phyloP scores from a whole-genome alignment of 2,888 invertebrate genomes.

The Sesia apiformis region DNA sequence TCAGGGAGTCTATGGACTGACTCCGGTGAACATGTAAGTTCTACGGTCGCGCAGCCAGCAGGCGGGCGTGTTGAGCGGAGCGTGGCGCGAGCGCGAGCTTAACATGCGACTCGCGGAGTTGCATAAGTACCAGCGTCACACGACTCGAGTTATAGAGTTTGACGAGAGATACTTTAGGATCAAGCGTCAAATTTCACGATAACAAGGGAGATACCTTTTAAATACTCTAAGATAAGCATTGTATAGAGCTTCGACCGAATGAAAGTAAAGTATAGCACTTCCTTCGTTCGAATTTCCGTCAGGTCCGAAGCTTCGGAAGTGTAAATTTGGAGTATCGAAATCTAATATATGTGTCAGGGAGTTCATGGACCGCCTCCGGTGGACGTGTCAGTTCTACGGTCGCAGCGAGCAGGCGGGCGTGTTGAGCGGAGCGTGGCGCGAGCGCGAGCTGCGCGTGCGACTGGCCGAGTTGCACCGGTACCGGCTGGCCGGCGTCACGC shows the following conservation, averaged over 20 bases:
- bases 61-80: slow-evolving; percentile 82
- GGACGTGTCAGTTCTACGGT: slow-evolving; percentile 92
- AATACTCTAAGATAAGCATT: too few relatives aligned
- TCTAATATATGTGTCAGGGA: slow-evolving; percentile 63
- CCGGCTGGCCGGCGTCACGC: slow-evolving; percentile 88
- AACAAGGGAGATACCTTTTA: too few relatives aligned
- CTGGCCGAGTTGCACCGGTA: slow-evolving; percentile 87
- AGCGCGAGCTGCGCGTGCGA: slow-evolving; percentile 87
- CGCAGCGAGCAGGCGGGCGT: slow-evolving; percentile 88
- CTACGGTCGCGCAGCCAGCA: slow-evolving; percentile 87
- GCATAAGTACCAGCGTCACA: slow-evolving; percentile 86
- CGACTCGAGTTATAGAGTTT: slow-evolving; percentile 78
- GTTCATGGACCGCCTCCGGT: slow-evolving; percentile 87
- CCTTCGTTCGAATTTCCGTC: too few relatives aligned
- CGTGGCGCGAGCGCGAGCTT: slow-evolving; percentile 89
- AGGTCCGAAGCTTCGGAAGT: background rate
- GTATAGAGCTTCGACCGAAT: too few relatives aligned
- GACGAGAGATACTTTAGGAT: too few relatives aligned
- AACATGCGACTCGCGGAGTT: slow-evolving; percentile 88
- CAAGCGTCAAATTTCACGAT: too few relatives aligned
- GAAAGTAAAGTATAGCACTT: too few relatives aligned
- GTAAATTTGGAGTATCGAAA: background rate
- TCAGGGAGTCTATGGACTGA: slow-evolving; percentile 91
- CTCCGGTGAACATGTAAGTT: slow-evolving; percentile 92
- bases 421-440: slow-evolving; percentile 84